phyloP scores from a whole-genome alignment of 2,888 invertebrate genomes.

The Meta bourneti region DNA sequence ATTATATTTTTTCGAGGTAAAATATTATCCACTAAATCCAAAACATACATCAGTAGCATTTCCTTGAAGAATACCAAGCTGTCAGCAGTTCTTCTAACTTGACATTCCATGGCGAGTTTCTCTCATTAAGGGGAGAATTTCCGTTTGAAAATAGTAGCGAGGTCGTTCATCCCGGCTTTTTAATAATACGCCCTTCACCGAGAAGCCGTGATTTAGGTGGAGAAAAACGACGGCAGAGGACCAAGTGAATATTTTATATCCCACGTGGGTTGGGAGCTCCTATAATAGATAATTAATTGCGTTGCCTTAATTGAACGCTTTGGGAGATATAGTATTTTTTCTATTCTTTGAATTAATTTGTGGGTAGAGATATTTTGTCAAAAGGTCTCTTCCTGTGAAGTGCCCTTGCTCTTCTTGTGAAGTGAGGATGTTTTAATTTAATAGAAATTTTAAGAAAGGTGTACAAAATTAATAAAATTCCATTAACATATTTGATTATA shows the following conservation, averaged over 20 bases:
- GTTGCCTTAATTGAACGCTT: constrained; percentile 16
- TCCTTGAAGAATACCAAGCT: neutral
- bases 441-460: too few relatives aligned
- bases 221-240: neutral
- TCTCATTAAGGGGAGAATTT: neutral
- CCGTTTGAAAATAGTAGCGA: neutral
- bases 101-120: neutral
- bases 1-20: too few relatives aligned
- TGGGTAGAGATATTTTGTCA: neutral
- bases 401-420: neutral
- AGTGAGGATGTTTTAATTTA: neutral
- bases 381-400: neutral
- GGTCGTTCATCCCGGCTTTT: neutral
- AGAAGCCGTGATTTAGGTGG: neutral
- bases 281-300: constrained; percentile 27
- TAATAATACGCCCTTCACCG: neutral
- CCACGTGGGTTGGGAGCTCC: neutral
- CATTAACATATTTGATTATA: too few relatives aligned
- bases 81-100: neutral
- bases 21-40: neutral
- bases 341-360: neutral
- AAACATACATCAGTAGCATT: neutral
- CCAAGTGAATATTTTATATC: neutral
- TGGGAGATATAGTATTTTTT: neutral
- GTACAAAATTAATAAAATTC: too few relatives aligned